Conservation (phyloP, 2,888 invertebrate species). For the Hirtodrosophila duncani region DNA sequence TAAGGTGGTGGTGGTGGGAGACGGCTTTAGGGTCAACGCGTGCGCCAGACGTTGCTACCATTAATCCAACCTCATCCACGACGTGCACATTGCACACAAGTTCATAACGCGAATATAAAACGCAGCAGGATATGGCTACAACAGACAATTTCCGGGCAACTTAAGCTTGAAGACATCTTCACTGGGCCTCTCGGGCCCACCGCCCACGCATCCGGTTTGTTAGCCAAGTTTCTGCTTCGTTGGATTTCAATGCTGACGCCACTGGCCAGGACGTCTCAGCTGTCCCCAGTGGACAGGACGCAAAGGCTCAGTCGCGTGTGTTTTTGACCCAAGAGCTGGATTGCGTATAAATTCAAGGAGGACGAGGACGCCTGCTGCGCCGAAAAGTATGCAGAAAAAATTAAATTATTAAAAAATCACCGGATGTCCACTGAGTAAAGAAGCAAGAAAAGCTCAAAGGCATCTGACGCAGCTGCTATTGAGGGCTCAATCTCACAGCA, state of each 20-base stretch:
- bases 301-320: constrained; percentile 21
- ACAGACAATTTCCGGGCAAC: constrained; percentile 75
- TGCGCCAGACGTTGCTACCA: constrained; percentile 60
- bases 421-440: constrained; percentile 63
- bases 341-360: too few species aligned
- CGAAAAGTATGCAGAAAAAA: constrained; percentile 37
- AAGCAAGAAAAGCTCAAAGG: constrained; percentile 41
- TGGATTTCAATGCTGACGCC: constrained; percentile 55
- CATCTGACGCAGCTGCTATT: constrained; percentile 39
- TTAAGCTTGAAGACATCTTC: constrained; percentile 63
- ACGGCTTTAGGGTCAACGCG: constrained; percentile 34
- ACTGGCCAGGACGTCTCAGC: constrained; percentile 4
- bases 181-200: constrained; percentile 21
- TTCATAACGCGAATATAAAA: constrained; percentile 74
- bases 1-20: neutral
- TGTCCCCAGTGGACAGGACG: constrained; percentile 22
- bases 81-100: constrained; percentile 42
- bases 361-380: too few species aligned
- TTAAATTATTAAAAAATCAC: constrained; percentile 69
- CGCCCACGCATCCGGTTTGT: constrained; percentile 52
- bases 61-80: constrained; percentile 54
- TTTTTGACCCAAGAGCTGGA: too few species aligned
- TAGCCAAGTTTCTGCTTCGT: constrained; percentile 67
- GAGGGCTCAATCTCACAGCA: too few species aligned
- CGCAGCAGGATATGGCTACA: constrained; percentile 76